Evolutionary conservation across 2,888 invertebrate species (phyloP).

Genomic region (Xiphydria camelus): DNA sequence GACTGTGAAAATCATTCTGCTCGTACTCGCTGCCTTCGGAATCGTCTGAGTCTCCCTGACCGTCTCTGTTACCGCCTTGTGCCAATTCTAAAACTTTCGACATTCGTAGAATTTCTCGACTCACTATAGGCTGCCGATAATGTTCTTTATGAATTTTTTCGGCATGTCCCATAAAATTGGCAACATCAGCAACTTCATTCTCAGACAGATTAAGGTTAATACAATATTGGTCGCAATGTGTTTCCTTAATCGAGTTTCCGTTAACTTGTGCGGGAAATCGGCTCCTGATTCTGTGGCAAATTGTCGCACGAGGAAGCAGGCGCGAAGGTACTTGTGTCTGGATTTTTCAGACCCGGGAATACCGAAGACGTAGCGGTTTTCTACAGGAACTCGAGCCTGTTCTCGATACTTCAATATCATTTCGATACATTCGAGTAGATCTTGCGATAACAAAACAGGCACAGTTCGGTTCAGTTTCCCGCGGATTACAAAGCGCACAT

Average conservation of each 20-base stretch:
- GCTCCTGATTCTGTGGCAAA: slow-evolving; percentile 26
- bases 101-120: slow-evolving; percentile 24
- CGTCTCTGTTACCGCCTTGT: slow-evolving; percentile 12
- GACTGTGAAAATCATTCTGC: too few relatives aligned
- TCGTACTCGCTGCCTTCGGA: too few relatives aligned
- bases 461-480: slow-evolving; percentile 18
- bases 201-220: slow-evolving; percentile 26
- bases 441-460: slow-evolving; percentile 15
- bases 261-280: slow-evolving; percentile 17
- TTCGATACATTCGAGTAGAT: slow-evolving; percentile 1
- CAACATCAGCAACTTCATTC: slow-evolving; percentile 26
- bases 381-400: neutral
- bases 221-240: slow-evolving; percentile 27
- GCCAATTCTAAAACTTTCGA: slow-evolving; percentile 24
- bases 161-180: slow-evolving; percentile 29
- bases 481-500: slow-evolving; percentile 16
- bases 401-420: neutral
- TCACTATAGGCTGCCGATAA: slow-evolving; percentile 25
- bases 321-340: slow-evolving; percentile 14
- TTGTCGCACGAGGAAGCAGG: slow-evolving; percentile 23
- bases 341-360: slow-evolving; percentile 7
- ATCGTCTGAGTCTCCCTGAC: neutral
- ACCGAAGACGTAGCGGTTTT: slow-evolving; percentile 14
- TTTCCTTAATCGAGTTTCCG: slow-evolving; percentile 25
- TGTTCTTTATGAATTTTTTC: slow-evolving; percentile 26